Percentiles rank a stretch among this genome's conserved stretches.
phyloP scores from a whole-genome alignment of 2,797 vertebrate genomes.

The Microhierax caerulescens region DNA sequence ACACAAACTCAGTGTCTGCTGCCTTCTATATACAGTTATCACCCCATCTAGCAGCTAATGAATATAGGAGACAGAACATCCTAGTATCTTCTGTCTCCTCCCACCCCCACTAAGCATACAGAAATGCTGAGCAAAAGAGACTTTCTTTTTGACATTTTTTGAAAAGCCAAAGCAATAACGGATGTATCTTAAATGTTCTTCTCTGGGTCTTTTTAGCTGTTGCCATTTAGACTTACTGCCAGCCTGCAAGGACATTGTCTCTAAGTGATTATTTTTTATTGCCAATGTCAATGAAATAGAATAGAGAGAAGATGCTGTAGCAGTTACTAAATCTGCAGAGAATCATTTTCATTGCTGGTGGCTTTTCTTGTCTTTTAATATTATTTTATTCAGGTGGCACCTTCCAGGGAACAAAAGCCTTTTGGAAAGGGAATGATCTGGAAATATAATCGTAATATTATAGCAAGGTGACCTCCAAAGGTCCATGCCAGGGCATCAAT shows the following conservation, averaged over 20 bases:
- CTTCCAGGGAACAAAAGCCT: constrained; percentile 21
- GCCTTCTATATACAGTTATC: background rate
- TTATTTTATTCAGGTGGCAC: constrained; percentile 35
- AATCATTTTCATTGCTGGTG: constrained; percentile 46
- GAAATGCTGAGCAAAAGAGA: background rate
- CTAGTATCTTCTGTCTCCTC: background rate
- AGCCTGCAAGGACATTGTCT: constrained; percentile 31
- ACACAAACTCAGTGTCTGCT: background rate
- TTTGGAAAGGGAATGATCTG: constrained; percentile 42
- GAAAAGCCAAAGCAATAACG: constrained; percentile 28
- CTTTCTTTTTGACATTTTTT: background rate
- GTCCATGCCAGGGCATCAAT: background rate
- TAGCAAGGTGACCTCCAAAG: constrained; percentile 46
- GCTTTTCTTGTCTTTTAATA: constrained; percentile 43
- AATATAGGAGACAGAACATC: background rate
- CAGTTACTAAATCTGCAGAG: constrained; percentile 54
- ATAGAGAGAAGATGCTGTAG: constrained; percentile 44
- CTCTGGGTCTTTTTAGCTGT: constrained; percentile 8
- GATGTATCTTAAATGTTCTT: constrained; percentile 21
- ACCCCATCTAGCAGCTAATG: background rate
- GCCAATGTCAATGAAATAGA: constrained; percentile 39
- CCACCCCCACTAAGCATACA: background rate
- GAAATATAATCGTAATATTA: constrained; percentile 37
- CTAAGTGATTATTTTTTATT: constrained; percentile 67
- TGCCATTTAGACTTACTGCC: constrained; percentile 46